A percentile compares a stretch with the other conserved stretches of the same genome.
Conservation (phyloP, 2,113 vertebrate genomes). For the Myrmecobius fasciatus region DNA sequence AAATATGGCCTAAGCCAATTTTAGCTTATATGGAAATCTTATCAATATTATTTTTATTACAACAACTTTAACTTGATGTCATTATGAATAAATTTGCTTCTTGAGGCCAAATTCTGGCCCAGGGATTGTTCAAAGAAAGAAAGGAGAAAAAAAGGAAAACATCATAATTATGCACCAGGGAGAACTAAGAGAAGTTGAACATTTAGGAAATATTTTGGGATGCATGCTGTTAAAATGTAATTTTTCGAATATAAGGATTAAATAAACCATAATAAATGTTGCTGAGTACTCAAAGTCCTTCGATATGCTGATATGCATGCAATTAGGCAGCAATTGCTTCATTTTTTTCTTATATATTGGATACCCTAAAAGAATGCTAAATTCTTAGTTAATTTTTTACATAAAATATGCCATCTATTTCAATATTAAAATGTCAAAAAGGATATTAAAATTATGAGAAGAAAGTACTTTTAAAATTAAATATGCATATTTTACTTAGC, state of each 20-base stretch:
- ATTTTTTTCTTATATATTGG: neutral
- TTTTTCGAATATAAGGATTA: constrained; percentile 68
- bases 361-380: neutral
- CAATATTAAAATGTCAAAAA: neutral
- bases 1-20: constrained; percentile 13
- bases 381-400: neutral
- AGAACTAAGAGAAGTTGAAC: constrained; percentile 70
- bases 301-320: constrained; percentile 86
- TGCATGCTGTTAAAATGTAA: constrained; percentile 56
- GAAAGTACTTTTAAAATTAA: neutral
- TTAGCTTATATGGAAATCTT: neutral
- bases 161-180: constrained; percentile 78
- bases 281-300: constrained; percentile 83
- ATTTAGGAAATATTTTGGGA: constrained; percentile 64
- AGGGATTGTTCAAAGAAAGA: constrained; percentile 55
- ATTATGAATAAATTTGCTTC: constrained; percentile 74
- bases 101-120: constrained; percentile 84
- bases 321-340: constrained; percentile 19
- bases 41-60: neutral
- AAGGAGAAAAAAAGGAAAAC: constrained; percentile 60
- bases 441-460: neutral
- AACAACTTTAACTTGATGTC: constrained; percentile 7
- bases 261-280: constrained; percentile 69
- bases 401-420: neutral
- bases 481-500: neutral